These are phyloP conservation scores for Elanoides forficatus DNA, from an alignment of 2,113 vertebrate genomes.

Conservation along the genomic window DNA sequence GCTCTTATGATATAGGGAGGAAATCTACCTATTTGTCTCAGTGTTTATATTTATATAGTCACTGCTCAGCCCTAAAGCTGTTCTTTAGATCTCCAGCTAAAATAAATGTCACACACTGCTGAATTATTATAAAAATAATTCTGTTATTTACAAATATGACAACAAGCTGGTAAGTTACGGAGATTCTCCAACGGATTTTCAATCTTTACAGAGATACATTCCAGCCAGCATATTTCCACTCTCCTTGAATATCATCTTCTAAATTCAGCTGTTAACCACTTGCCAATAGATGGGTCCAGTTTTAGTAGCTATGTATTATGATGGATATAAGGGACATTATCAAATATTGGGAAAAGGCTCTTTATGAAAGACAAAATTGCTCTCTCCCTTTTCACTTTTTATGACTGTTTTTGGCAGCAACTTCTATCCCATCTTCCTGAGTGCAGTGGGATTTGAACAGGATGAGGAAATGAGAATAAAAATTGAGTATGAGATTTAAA, in stretches of 20 bases:
- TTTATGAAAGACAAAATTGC: not conserved
- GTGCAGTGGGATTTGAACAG: not conserved
- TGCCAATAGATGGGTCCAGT: not conserved
- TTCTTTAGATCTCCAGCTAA: conserved; percentile 55
- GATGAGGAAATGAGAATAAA: not conserved
- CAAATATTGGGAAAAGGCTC: not conserved
- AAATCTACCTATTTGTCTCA: conserved; percentile 62
- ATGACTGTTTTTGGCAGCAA: not conserved
- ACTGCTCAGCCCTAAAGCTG: conserved; percentile 45
- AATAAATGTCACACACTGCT: conserved; percentile 63
- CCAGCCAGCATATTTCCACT: not conserved
- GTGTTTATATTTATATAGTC: conserved; percentile 58
- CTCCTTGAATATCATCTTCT: not conserved
- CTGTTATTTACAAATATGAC: conserved; percentile 63
- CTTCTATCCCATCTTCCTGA: not conserved
- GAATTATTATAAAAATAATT: conserved; percentile 66
- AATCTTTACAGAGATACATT: not conserved
- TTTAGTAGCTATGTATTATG: not conserved
- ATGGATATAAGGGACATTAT: not conserved
- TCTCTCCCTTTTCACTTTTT: not conserved
- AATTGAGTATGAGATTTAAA: not conserved
- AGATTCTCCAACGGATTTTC: conserved; percentile 41
- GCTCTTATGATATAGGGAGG: conserved; percentile 20
- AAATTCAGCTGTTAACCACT: not conserved
- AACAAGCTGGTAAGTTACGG: conserved; percentile 10